Evolutionary conservation across 2,797 vertebrate species (phyloP).

Genomic region (Lepilemur ruficaudatus): DNA sequence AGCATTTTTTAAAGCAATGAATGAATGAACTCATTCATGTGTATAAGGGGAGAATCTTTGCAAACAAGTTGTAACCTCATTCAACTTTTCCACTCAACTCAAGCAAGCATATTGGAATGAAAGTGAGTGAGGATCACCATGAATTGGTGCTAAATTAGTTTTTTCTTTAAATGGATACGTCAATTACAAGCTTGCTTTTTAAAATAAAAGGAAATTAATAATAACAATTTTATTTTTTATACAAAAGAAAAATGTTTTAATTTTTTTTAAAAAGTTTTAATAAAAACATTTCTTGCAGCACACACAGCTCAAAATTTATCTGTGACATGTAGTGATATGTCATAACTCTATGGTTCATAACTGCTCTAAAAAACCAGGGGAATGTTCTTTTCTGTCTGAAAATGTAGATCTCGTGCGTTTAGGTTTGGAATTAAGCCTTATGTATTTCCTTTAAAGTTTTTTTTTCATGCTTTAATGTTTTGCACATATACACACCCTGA

Average conservation of each 20-base stretch:
- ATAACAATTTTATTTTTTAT: neutral
- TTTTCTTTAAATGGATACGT: neutral
- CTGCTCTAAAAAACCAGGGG: neutral
- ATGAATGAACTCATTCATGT: conserved; percentile 28
- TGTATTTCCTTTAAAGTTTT: conserved; percentile 10
- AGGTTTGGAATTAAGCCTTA: neutral
- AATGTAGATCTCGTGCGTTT: neutral
- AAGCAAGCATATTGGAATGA: neutral
- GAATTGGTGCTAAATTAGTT: neutral
- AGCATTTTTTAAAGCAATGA: conserved; percentile 14
- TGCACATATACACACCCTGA: neutral
- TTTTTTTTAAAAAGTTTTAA: neutral
- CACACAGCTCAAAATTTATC: neutral
- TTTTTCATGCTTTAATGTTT: conserved; percentile 23
- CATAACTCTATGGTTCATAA: neutral
- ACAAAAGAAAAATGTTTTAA: neutral
- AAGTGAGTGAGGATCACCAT: neutral
- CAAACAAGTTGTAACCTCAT: neutral
- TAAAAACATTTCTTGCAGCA: neutral
- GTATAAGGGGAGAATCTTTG: neutral
- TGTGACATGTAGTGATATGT: neutral
- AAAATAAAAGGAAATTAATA: neutral
- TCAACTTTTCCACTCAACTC: neutral
- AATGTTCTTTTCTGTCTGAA: neutral
- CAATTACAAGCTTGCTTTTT: neutral